Evolutionary conservation across 2,113 vertebrate species (phyloP), one percentile per base, ranked within the genome.

Genomic region (Crocuta crocuta): DNA sequence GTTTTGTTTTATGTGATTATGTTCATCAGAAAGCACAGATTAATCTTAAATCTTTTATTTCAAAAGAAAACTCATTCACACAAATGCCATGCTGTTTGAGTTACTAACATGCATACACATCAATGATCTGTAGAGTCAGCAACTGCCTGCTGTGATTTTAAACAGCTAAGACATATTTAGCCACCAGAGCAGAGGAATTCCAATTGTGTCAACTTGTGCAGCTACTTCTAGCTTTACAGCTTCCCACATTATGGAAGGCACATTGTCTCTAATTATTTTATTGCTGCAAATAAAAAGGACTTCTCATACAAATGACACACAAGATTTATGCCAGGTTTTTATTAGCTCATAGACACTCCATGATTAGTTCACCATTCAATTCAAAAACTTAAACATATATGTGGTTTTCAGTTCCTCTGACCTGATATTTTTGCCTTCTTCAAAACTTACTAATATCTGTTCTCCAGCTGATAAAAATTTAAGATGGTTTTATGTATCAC

Each of bases 241-340:
- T 66, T 97, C 61, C 65, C 86, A 94, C 78, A 94, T 83, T 93
- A 81, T 83, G 33, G 83, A 71, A 91, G 86, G 6, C 39, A 88
- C 48, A 74, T 78, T 94, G 90, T 92, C 95, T 97, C 95, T 97
- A 81, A 90, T 97, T 98, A 98, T 50, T 43, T 96, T 92, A 95
- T 70, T 97, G 71, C 89, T 96, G 50, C 48, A 95, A 96, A 94
- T 95, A 96, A 86, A 76, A 92, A 94, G 83, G 93, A 95, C 83
- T 73, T 94, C 95, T 94, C 85, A 94, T 63, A 89, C 16, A 91
- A 91, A 85, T 68, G 53, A 13, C 81, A 90, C 48, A 93, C 89
- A 94, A 21, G 58, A 92, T 43, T 74, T 61, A 97, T 33, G 76
- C 23, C 63, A 96, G 66, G 50, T 39, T 97, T 93, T 97, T 55